These are phyloP conservation scores for Tachuris rubrigastra DNA, from an alignment of 2,113 vertebrate genomes.

Conservation along the genomic window DNA sequence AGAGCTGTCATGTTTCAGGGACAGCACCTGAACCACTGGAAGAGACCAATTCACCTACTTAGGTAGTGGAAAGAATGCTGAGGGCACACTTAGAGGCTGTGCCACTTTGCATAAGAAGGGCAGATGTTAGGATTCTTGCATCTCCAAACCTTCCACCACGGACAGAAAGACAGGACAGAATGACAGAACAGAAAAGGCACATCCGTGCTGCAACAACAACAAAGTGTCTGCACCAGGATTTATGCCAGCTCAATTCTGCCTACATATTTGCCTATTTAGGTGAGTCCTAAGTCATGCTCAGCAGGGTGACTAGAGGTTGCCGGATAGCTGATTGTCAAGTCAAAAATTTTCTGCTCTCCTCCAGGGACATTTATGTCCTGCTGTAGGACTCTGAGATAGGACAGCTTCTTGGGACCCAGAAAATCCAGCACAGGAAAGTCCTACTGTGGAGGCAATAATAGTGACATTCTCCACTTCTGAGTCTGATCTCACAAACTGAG, in stretches of 20 bases:
- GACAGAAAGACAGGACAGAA: background rate
- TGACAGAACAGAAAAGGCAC: background rate
- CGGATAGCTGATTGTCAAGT: background rate
- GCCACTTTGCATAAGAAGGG: background rate
- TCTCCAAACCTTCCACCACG: background rate
- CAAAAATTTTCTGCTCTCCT: background rate
- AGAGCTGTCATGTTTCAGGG: background rate
- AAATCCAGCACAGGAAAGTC: background rate
- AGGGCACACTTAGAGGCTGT: background rate
- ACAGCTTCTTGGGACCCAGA: background rate
- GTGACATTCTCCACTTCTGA: background rate
- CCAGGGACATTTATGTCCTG: background rate
- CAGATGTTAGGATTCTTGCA: background rate
- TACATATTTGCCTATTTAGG: background rate
- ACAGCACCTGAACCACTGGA: background rate
- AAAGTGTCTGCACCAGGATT: background rate
- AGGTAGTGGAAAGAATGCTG: background rate
- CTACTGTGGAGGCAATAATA: background rate
- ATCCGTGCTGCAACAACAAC: background rate
- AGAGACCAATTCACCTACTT: background rate
- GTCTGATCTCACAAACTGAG: background rate
- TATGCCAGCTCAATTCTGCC: background rate
- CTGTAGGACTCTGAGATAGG: background rate
- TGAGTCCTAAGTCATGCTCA: background rate
- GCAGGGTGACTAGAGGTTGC: background rate